Percentiles rank a stretch among this genome's conserved stretches.
These are phyloP conservation scores for Trachymyrmex cornetzi DNA, from an alignment of 1,140 invertebrate genomes.

Conservation along the genomic window DNA sequence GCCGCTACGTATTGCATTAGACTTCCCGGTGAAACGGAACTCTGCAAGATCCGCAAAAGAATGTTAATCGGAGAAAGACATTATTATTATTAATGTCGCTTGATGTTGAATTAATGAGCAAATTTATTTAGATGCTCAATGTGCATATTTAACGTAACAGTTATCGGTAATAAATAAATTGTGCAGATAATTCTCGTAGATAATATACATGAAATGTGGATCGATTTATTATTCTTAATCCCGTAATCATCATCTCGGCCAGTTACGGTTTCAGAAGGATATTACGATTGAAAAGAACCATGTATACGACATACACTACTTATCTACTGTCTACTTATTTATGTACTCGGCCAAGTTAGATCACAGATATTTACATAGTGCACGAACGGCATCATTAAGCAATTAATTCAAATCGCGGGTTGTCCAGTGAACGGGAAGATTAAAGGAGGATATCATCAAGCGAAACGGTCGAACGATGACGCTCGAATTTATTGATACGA, in stretches of 20 bases:
- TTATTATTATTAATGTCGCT: not conserved
- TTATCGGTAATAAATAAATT: constrained; percentile 9
- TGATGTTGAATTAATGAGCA: not conserved
- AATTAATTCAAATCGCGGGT: constrained; percentile 48
- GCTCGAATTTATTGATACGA: constrained; percentile 38
- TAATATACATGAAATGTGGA: not conserved
- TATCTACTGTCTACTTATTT: not conserved
- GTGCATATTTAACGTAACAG: not conserved
- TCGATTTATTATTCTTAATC: constrained; percentile 27
- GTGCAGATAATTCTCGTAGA: not conserved
- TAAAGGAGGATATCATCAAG: constrained; percentile 7
- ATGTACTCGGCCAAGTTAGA: not conserved
- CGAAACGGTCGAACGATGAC: not conserved
- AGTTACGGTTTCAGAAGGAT: not conserved
- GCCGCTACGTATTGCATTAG: constrained; percentile 9
- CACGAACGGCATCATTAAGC: constrained; percentile 17
- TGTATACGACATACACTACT: not conserved
- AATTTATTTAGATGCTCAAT: not conserved
- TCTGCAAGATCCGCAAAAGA: not conserved
- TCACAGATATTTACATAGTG: constrained; percentile 29
- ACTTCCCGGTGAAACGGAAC: constrained; percentile 29
- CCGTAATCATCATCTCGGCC: not conserved
- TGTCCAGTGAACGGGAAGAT: not conserved
- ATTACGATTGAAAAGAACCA: not conserved
- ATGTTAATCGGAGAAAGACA: not conserved